Conservation (phyloP, 30 jellyfish, hydroid and myxozoan genomes). For the Chironex yamaguchii region DNA sequence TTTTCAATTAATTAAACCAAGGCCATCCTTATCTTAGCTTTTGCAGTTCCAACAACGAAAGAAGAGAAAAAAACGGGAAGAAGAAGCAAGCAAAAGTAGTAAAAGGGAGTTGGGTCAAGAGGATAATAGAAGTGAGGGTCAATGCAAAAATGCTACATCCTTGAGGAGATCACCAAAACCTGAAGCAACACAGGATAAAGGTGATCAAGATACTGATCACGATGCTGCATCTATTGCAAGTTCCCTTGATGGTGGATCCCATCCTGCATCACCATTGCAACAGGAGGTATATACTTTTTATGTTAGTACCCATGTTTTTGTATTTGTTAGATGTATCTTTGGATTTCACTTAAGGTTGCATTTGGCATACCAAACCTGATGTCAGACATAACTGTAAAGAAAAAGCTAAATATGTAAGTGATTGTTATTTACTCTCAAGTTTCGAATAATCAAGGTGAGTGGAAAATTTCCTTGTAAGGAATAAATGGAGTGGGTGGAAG, state of each 20-base stretch:
- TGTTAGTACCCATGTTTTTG: not conserved
- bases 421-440: no score
- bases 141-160: not conserved
- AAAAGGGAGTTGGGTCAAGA: no score
- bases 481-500: no score
- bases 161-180: not conserved
- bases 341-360: not conserved
- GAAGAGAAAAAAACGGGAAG: not conserved
- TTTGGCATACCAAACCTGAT: no score
- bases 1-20: no score
- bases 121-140: not conserved
- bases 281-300: constrained; percentile 38
- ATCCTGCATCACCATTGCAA: constrained; percentile 71
- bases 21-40: not conserved
- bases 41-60: not conserved
- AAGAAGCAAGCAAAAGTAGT: not conserved
- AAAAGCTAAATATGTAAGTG: no score
- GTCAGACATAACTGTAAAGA: no score
- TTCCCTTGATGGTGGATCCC: constrained; percentile 47
- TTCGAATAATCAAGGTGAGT: no score
- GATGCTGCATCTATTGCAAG: constrained; percentile 79
- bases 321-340: not conserved
- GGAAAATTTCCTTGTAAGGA: no score
- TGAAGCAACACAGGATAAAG: not conserved
- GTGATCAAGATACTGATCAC: constrained; percentile 78